A percentile compares a stretch with the other conserved stretches of the same genome.
phyloP scores from a whole-genome alignment of 2,797 vertebrate species.

The Scyliorhinus canicula region DNA sequence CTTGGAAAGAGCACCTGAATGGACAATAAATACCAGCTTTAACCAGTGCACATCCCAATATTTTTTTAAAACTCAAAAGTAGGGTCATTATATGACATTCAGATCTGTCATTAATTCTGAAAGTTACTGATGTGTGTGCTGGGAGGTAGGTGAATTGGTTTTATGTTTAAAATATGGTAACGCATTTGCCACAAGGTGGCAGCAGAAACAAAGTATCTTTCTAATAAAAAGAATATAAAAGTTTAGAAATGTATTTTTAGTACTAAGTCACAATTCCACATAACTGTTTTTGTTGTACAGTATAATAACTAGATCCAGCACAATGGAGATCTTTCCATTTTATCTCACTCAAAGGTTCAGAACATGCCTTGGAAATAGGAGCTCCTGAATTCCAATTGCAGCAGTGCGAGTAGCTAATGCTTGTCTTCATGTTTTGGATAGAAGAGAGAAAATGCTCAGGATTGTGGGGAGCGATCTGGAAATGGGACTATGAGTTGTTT shows the following conservation, averaged over 20 bases:
- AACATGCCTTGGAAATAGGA: background rate
- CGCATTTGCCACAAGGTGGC: background rate
- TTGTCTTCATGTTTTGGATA: background rate
- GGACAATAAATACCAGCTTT: background rate
- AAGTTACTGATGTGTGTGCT: background rate
- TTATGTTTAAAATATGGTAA: background rate
- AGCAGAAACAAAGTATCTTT: conserved; percentile 2
- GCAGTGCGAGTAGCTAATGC: background rate
- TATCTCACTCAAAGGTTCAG: background rate
- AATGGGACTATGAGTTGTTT: background rate
- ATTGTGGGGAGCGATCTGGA: background rate
- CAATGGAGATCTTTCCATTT: background rate
- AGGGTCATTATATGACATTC: background rate
- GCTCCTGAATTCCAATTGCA: background rate
- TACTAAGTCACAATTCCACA: background rate
- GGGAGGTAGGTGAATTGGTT: background rate
- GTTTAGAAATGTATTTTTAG: background rate
- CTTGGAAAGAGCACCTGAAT: background rate
- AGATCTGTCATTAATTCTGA: background rate
- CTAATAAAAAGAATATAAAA: background rate
- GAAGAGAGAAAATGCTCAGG: background rate
- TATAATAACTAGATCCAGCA: background rate
- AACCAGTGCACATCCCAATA: background rate
- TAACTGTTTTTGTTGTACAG: background rate
- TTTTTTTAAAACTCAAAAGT: background rate